phyloP scores from a whole-genome alignment of 2,797 vertebrate species.

The Leuciscus waleckii region DNA sequence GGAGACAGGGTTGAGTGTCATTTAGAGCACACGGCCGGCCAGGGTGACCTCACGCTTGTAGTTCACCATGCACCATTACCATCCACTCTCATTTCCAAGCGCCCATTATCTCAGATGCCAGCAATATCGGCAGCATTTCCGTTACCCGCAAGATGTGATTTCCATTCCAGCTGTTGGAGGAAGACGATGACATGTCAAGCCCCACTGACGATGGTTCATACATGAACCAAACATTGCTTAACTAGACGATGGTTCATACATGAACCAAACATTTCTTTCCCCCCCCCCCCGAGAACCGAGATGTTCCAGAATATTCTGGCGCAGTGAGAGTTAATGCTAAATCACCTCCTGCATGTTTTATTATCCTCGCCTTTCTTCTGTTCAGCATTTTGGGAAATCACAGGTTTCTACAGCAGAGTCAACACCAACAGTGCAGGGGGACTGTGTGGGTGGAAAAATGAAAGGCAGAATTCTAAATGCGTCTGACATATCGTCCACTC shows the following conservation, averaged over 20 bases:
- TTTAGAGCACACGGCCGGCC: constrained; percentile 48
- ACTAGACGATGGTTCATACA: constrained; percentile 52
- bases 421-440: constrained; percentile 73
- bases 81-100: constrained; percentile 42
- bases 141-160: constrained; percentile 18
- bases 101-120: constrained; percentile 34
- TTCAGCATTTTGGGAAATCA: constrained; percentile 71
- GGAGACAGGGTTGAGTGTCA: constrained; percentile 66
- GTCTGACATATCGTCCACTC: constrained; percentile 77
- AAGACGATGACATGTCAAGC: constrained; percentile 28
- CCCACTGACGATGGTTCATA: constrained; percentile 50
- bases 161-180: constrained; percentile 18
- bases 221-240: constrained; percentile 6
- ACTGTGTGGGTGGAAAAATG: constrained; percentile 80
- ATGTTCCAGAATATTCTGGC: constrained; percentile 9
- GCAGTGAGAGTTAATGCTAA: constrained; percentile 30
- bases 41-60: constrained; percentile 39
- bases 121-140: constrained; percentile 28
- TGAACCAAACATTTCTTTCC: constrained; percentile 12
- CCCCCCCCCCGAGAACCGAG: constrained; percentile 12
- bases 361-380: constrained; percentile 49
- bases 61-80: constrained; percentile 48
- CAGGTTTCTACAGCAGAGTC: constrained; percentile 78
- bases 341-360: constrained; percentile 61
- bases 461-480: constrained; percentile 83